Evolutionary conservation across 2,797 vertebrate species (phyloP), one percentile per base, ranked within the genome.

Genomic region (Clarias platycephalus): DNA sequence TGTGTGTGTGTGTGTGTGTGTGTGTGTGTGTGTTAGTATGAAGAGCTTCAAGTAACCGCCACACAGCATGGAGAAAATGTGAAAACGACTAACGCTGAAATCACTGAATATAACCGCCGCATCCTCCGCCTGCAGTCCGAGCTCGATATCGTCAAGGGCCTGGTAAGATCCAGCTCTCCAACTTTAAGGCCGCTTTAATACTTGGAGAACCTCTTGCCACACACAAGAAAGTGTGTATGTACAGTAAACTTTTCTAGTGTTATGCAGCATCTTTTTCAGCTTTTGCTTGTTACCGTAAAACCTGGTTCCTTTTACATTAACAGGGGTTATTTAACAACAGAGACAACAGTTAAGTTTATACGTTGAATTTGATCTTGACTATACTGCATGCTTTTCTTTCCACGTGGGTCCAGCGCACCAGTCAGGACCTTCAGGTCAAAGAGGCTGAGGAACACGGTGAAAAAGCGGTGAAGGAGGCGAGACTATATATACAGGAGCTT

Each of bases 401-500:
- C 16, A 74, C 2, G 22, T 81, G 58, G 31, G 31, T 60, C 20
- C 64, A 96, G 95, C 31, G 91, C 58, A 84, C 85, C 80, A 94
- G 49, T 83, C 78, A 94, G 71, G 92, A 93, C 77, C 34, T 71
- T 40, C 93, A 94, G 86, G 91, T 94, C 0, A 78, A 90, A 7
- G 94, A 94, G 87, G 91, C 91, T 0, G 93, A 93, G 87, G 91
- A 95, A 81, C 91, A 92, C 0, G 96, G 96, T 0, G 94, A 96
- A 85, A 31, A 85, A 0, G 90, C 94, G 0, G 79, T 96, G 66
- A 93, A 87, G 53, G 96, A 98, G 0, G 97, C 95, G 2, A 95
- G 90, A 77, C 93, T 95, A 55, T 95, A 96, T 82, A 88, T 97
- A 0, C 67, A 93, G 0, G 96, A 97, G 5, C 92, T 98, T 86